Percentiles rank a stretch among this genome's conserved stretches.
Conservation (phyloP, 2,888 invertebrate genomes). For the Drosophila yooni region DNA sequence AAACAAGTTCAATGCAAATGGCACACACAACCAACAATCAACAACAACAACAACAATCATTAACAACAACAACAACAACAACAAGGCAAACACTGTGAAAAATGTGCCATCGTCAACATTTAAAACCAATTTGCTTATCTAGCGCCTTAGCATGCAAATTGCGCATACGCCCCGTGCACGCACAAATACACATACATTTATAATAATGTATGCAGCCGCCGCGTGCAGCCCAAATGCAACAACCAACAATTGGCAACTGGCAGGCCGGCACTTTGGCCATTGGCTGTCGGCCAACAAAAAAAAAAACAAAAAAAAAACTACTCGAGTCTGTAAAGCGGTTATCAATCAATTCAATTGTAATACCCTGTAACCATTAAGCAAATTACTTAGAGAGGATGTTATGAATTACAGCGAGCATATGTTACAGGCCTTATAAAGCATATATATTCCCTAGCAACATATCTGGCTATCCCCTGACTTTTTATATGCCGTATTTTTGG, state of each 20-base stretch:
- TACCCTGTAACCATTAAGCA: slow-evolving; percentile 5
- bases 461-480: neutral
- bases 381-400: neutral
- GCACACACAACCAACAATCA: slow-evolving; percentile 34
- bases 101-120: slow-evolving; percentile 60
- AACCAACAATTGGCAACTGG: slow-evolving; percentile 20
- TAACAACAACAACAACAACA: slow-evolving; percentile 4
- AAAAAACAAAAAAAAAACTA: slow-evolving; percentile 20
- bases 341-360: slow-evolving; percentile 68
- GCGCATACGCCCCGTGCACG: slow-evolving; percentile 74
- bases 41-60: neutral
- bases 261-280: slow-evolving; percentile 29
- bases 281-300: slow-evolving; percentile 66
- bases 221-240: slow-evolving; percentile 16
- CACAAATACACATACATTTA: neutral
- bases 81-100: slow-evolving; percentile 17
- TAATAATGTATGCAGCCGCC: neutral
- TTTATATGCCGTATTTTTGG: no score
- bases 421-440: neutral
- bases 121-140: slow-evolving; percentile 66
- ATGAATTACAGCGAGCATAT: neutral
- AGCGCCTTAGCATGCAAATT: slow-evolving; percentile 65
- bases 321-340: slow-evolving; percentile 63
- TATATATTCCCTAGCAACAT: neutral
- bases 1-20: slow-evolving; percentile 73